Evolutionary conservation across 2,888 invertebrate genomes (phyloP), one percentile per base, ranked within the genome.

Genomic region (Pedicia rivosa): DNA sequence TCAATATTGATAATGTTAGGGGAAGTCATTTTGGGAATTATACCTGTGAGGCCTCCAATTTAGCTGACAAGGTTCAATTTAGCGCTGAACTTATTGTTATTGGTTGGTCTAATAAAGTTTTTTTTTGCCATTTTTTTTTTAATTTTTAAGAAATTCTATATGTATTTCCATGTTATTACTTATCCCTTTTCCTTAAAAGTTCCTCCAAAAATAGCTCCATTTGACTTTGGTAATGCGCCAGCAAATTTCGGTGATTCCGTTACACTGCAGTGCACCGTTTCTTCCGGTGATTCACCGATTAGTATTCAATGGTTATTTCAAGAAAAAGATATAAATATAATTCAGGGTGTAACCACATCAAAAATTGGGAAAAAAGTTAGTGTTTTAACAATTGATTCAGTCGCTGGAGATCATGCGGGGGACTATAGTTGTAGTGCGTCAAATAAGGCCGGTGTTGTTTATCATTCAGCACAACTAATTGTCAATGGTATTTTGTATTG

Each of bases 91-190:
- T 80, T 44, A 65, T 67, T 50, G 74, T 80, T 27, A 78, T 78
- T 58, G 79, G 79, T 78, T 43, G 70, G 68, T 43, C 74, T 87
- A 42, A 66, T 67, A 35, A 88, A 87, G 86, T 69, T 70, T 45
- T 68, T 81, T 36, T 20, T 32, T 40, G 29, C 17, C 12, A 12
- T 27, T 2, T 15, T 8, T 29, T 15, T 29, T 15, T 16, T 29
- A 9, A 29, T 29, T 16, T 29, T 16, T 29, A 10, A 14, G n/a
- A n/a, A 12, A 31, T 17, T 31, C 10, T 10, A 31, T 14, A 14
- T 13, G 14, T n/a, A 10, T 10, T 13, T 31, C 31, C 31, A 12
- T 31, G n/a, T 31, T 31, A n/a, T 31, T 31, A 12, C 31, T 5
- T n/a, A n/a, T n/a, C n/a, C n/a, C n/a, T n/a, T n/a, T n/a, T n/a